phyloP scores from a whole-genome alignment of 2,888 invertebrate genomes.

The Tetropium fuscum region DNA sequence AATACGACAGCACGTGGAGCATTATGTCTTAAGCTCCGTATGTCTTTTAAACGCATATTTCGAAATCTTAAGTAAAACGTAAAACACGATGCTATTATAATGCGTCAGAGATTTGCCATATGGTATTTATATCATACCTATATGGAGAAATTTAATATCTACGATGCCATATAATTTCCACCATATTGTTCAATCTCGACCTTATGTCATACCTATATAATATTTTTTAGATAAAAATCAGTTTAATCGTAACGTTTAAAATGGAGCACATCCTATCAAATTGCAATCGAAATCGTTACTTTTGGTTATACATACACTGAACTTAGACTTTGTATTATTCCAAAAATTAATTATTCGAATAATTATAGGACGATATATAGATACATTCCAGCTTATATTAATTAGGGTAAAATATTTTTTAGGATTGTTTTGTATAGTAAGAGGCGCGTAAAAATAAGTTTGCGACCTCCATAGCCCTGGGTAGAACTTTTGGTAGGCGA shows the following conservation, averaged over 20 bases:
- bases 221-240: background rate
- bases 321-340: too few relatives aligned
- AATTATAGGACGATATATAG: too few relatives aligned
- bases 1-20: slow-evolving; percentile 3
- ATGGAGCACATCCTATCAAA: background rate
- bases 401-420: too few relatives aligned
- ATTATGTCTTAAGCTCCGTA: slow-evolving; percentile 8
- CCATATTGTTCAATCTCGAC: slow-evolving; percentile 11
- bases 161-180: slow-evolving; percentile 19
- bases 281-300: too few relatives aligned
- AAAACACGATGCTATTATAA: slow-evolving; percentile 13
- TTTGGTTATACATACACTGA: too few relatives aligned
- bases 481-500: too few relatives aligned
- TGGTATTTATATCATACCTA: slow-evolving; percentile 5
- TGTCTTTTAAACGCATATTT: slow-evolving; percentile 1
- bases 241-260: background rate
- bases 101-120: slow-evolving; percentile 21
- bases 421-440: too few relatives aligned
- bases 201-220: slow-evolving; percentile 8
- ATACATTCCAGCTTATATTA: too few relatives aligned
- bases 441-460: too few relatives aligned
- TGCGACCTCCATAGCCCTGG: too few relatives aligned
- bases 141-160: slow-evolving; percentile 11
- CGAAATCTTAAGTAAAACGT: slow-evolving; percentile 1
- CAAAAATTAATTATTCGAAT: too few relatives aligned